phyloP scores from a whole-genome alignment of 2,797 vertebrate genomes.

The Schizothorax lantsangensis region DNA sequence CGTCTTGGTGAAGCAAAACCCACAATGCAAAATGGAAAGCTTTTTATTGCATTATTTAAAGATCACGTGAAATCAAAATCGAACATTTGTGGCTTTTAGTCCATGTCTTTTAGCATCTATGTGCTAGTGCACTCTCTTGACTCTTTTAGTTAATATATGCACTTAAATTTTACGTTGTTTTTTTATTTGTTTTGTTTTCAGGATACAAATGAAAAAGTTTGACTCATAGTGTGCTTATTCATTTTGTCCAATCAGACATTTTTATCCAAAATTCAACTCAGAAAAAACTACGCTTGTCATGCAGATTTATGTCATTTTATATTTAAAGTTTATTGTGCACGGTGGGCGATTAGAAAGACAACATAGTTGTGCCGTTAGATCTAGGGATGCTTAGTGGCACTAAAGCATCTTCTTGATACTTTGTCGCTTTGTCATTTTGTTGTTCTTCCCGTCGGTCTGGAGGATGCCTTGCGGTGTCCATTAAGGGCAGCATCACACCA shows the following conservation, averaged over 20 bases:
- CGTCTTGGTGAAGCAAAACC: neutral
- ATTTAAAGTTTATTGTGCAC: neutral
- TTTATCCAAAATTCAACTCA: neutral
- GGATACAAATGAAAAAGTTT: neutral
- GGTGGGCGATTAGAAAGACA: neutral
- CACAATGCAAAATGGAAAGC: constrained; percentile 4
- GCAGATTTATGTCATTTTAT: neutral
- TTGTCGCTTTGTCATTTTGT: constrained; percentile 45
- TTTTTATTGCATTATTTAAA: constrained; percentile 38
- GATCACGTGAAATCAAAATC: constrained; percentile 3
- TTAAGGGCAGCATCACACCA: constrained; percentile 67
- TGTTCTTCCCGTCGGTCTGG: constrained; percentile 29
- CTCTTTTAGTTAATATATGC: neutral
- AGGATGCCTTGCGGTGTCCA: constrained; percentile 56
- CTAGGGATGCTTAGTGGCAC: neutral
- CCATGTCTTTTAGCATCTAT: neutral
- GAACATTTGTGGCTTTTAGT: neutral
- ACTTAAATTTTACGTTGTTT: neutral
- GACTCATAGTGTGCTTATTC: neutral
- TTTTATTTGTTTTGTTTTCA: neutral
- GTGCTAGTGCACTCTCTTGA: neutral
- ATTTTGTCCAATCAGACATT: neutral
- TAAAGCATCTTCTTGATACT: constrained; percentile 29
- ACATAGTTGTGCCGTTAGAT: neutral
- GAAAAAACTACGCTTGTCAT: neutral